Evolutionary conservation across 2,888 invertebrate species (phyloP).

Genomic region (Ichneumoninae sp.): DNA sequence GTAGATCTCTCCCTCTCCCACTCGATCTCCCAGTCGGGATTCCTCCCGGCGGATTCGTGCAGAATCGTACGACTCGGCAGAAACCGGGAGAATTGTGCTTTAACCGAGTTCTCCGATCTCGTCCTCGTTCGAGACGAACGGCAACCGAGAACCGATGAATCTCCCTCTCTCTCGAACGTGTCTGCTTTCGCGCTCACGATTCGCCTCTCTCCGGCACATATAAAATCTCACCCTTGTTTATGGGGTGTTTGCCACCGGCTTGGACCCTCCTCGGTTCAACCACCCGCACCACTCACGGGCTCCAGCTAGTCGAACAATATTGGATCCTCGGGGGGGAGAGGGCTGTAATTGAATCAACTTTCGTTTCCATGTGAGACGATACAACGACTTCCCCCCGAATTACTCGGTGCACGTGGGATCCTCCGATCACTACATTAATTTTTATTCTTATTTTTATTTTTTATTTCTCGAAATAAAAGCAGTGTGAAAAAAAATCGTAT

Average conservation of each 20-base stretch:
- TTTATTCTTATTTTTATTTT: too few species aligned
- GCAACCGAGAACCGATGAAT: slow-evolving; percentile 42
- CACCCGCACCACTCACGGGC: slow-evolving; percentile 53
- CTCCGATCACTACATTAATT: slow-evolving; percentile 60
- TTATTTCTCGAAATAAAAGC: too few species aligned
- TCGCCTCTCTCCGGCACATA: slow-evolving; percentile 66
- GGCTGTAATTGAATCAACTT: slow-evolving; percentile 79
- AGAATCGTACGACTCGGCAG: slow-evolving; percentile 7
- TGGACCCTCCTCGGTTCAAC: slow-evolving; percentile 48
- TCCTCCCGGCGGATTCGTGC: not conserved
- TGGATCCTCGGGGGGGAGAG: slow-evolving; percentile 56
- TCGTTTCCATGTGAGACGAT: slow-evolving; percentile 76
- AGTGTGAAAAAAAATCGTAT: too few species aligned
- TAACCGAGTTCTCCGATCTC: slow-evolving; percentile 42
- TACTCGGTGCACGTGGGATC: slow-evolving; percentile 57
- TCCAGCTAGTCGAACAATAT: slow-evolving; percentile 64
- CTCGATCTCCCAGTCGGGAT: slow-evolving; percentile 11
- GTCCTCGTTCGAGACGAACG: slow-evolving; percentile 11
- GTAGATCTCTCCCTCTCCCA: not conserved
- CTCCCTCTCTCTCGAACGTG: slow-evolving; percentile 13
- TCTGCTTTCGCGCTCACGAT: slow-evolving; percentile 9
- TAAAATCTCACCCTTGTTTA: slow-evolving; percentile 79
- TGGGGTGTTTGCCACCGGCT: slow-evolving; percentile 74
- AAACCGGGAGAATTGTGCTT: slow-evolving; percentile 17
- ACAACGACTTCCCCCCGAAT: slow-evolving; percentile 64